Evolutionary conservation across 2,113 vertebrate species (phyloP).

Genomic region (Coregonus clupeaformis): DNA sequence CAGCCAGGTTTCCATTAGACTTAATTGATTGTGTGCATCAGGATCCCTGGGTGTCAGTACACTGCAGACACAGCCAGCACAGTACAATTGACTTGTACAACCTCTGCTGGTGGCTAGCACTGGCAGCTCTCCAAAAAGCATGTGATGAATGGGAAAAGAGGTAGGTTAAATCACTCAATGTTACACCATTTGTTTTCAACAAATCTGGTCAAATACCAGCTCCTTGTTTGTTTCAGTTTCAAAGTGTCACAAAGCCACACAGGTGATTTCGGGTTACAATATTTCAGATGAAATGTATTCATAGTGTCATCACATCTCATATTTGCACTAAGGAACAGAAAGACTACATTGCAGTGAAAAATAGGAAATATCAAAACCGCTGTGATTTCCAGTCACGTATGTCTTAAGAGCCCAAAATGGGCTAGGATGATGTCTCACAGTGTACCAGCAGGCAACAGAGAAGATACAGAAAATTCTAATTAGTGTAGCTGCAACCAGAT

Average conservation of each 20-base stretch:
- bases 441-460: neutral
- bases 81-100: neutral
- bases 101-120: too few relatives aligned
- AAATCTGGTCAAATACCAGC: slow-evolving; percentile 4
- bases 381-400: neutral
- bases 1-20: slow-evolving; percentile 4
- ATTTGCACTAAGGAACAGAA: neutral
- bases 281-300: neutral
- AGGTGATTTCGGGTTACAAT: neutral
- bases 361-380: neutral
- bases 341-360: neutral
- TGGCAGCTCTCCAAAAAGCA: neutral
- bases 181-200: neutral
- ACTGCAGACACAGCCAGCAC: neutral
- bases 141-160: neutral
- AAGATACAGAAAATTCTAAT: neutral
- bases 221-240: slow-evolving; percentile 11
- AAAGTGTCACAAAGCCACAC: slow-evolving; percentile 16
- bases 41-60: slow-evolving; percentile 3
- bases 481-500: neutral
- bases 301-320: neutral
- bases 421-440: neutral
- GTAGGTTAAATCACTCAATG: neutral
- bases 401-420: neutral
- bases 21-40: neutral